These are phyloP conservation scores for Panopea generosa DNA, from an alignment of 2,888 invertebrate species.

Conservation along the genomic window DNA sequence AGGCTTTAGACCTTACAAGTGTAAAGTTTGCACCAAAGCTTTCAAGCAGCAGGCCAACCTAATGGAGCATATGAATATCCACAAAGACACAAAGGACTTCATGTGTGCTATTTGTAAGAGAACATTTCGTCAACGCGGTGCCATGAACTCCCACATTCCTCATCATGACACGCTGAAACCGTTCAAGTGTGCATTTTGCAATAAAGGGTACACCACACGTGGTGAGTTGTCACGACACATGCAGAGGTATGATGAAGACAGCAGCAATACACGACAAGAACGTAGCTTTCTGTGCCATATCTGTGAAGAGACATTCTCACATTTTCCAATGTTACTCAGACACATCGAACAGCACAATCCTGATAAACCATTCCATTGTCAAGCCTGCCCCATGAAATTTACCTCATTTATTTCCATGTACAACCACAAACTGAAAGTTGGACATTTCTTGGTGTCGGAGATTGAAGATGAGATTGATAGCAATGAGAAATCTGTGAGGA, in stretches of 20 bases:
- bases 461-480: conserved; percentile 17
- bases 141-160: conserved; percentile 50
- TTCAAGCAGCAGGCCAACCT: conserved; percentile 62
- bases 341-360: conserved; percentile 57
- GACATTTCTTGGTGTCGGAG: conserved; percentile 45
- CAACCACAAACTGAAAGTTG: conserved; percentile 50
- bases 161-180: conserved; percentile 59
- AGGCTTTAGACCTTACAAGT: conserved; percentile 57
- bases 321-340: conserved; percentile 47
- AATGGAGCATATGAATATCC: conserved; percentile 50
- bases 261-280: background rate
- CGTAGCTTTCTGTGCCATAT: conserved; percentile 52
- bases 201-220: conserved; percentile 47
- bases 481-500: background rate
- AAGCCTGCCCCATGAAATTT: conserved; percentile 44
- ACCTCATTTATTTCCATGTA: conserved; percentile 47
- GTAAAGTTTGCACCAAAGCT: conserved; percentile 45
- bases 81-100: conserved; percentile 36
- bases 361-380: conserved; percentile 52
- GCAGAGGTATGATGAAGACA: conserved; percentile 46
- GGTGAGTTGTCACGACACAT: conserved; percentile 56
- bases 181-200: conserved; percentile 58
- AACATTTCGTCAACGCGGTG: conserved; percentile 53
- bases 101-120: conserved; percentile 50
- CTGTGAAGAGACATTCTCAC: conserved; percentile 47